A percentile compares a stretch with the other conserved stretches of the same genome.
phyloP scores from a whole-genome alignment of 2,113 vertebrate genomes.

The human (Homo sapiens) region GRCh38 chr7:77549001-77549500 shows the following conservation, averaged over 20 bases:
- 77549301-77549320: background rate
- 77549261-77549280: background rate
- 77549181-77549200: background rate
- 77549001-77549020: background rate
- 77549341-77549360: constrained; percentile 5
- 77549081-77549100: background rate
- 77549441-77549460: constrained; percentile 1
- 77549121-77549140: background rate
- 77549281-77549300: constrained; percentile 18
- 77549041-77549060: background rate
- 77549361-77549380: background rate
- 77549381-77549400: constrained; percentile 3
- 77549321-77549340: background rate
- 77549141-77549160: background rate
- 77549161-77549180: background rate
- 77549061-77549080: background rate
- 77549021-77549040: background rate
- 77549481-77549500: background rate
- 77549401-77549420: background rate
- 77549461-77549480: background rate
- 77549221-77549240: background rate
- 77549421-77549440: background rate
- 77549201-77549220: background rate
- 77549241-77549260: background rate
- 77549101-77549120: background rate